Percentiles rank a stretch among this genome's conserved stretches.
Conservation (phyloP, 2,797 vertebrate genomes). For the Danio aesculapii region DNA sequence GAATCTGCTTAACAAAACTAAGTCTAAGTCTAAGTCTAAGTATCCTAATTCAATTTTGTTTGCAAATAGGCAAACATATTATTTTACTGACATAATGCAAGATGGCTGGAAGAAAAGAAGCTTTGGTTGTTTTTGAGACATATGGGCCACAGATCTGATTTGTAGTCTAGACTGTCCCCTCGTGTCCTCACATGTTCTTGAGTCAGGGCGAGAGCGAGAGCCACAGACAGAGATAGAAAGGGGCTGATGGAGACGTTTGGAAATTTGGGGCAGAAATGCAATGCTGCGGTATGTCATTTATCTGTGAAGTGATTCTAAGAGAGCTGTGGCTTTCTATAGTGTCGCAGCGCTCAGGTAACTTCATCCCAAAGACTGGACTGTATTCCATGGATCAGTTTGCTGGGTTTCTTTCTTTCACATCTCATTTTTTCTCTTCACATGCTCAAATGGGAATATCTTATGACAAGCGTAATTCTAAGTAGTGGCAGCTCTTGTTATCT, state of each 20-base stretch:
- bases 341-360: slow-evolving; percentile 27
- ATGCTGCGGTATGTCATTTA: slow-evolving; percentile 56
- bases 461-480: slow-evolving; percentile 53
- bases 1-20: neutral
- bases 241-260: slow-evolving; percentile 15
- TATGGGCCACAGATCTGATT: slow-evolving; percentile 54
- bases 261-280: slow-evolving; percentile 56
- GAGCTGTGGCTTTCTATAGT: slow-evolving; percentile 44
- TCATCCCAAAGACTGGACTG: slow-evolving; percentile 38
- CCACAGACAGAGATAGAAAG: slow-evolving; percentile 16
- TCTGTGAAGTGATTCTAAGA: slow-evolving; percentile 35
- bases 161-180: slow-evolving; percentile 58
- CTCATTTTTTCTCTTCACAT: slow-evolving; percentile 52
- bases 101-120: slow-evolving; percentile 23
- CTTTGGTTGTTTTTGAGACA: slow-evolving; percentile 54
- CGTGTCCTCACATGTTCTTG: slow-evolving; percentile 49
- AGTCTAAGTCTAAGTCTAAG: too few species aligned
- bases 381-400: slow-evolving; percentile 29
- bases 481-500: slow-evolving; percentile 58
- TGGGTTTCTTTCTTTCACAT: slow-evolving; percentile 47
- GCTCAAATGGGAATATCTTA: slow-evolving; percentile 57
- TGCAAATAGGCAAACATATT: neutral
- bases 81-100: neutral
- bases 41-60: neutral
- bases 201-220: slow-evolving; percentile 1